Percentiles rank a stretch among this genome's conserved stretches.
Conservation (phyloP, 2,797 vertebrate genomes). For the Danio tinwini region DNA sequence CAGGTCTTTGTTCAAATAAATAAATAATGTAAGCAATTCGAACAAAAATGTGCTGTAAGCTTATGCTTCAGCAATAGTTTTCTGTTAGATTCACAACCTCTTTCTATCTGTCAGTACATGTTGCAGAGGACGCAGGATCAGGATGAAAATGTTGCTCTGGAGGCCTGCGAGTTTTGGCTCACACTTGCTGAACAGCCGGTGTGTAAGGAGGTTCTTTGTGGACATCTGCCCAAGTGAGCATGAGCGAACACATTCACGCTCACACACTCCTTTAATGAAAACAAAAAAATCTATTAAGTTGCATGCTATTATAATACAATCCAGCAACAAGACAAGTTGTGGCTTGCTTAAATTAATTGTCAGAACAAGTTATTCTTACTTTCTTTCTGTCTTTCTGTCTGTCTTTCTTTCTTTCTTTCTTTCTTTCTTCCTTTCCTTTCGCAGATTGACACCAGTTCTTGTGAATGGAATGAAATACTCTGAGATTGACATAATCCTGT, state of each 20-base stretch:
- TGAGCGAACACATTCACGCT: not conserved
- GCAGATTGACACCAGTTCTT: constrained; percentile 91
- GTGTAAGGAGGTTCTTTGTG: constrained; percentile 93
- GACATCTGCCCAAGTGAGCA: constrained; percentile 93
- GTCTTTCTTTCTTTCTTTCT: not conserved
- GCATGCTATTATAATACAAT: constrained; percentile 8
- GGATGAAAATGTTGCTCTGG: constrained; percentile 95
- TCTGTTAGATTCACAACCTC: not conserved
- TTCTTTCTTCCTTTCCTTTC: constrained; percentile 42
- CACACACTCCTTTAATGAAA: constrained; percentile 3
- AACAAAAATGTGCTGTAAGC: not conserved
- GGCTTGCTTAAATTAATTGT: constrained; percentile 58
- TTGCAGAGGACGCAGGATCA: constrained; percentile 94
- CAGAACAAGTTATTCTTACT: constrained; percentile 52
- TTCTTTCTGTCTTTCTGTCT: constrained; percentile 15
- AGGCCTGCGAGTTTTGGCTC: constrained; percentile 97
- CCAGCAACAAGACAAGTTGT: constrained; percentile 14
- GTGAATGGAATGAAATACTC: constrained; percentile 99
- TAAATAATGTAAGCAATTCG: not conserved
- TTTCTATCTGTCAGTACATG: constrained; percentile 86
- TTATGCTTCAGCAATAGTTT: not conserved
- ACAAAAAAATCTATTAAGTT: not conserved
- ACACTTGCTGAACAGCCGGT: constrained; percentile 95
- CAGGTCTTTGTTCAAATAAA: not conserved
- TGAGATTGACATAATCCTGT: constrained; percentile 96